Base-by-base conservation (phyloP, 2,888 invertebrate genomes). In the Melangyna quadrimaculata region DNA sequence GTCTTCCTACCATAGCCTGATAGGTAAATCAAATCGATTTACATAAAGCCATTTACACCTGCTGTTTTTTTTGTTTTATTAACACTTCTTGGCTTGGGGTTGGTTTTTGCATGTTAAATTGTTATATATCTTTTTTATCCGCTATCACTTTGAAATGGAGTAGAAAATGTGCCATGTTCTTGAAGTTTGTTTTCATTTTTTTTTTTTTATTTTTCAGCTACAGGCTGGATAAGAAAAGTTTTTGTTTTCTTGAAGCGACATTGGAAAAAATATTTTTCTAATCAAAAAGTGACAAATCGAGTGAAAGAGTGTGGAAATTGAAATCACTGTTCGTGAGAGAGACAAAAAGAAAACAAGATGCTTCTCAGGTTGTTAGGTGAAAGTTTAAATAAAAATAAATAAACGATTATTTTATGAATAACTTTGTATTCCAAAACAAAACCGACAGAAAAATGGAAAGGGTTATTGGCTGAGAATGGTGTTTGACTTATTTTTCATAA, bases 111-210 rank as follows among this genome's bases (percentile, higher is more conserved):
- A 29, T 45, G 55, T 40, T 78, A 45, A 29, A 55, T 55, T 55
- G 29, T 55, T 32, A 17, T 32, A 32, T 55, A 55, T 55, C 29
- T 32, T 32, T 59, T 69, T 55, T 61, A 75, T 80, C 29, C 69
- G 61, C 29, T 51, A 74, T 79, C 59, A 69, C 19, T 27, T 75
- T 55, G 17, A 61, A 74, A 75, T 75, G 45, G 80, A 14, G 63
- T 70, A 70, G 80, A 75, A 80, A 80, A 80, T 80, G 63, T 70
- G 80, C 80, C 55, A 80, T n/a, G n/a, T n/a, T n/a, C 75, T 80
- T 80, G 61, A 70, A 55, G 61, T 53, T 48, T 48, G 22, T 48
- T 79, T 51, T 12, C 4, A 4, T 48, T 45, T 43, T 48, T 22
- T 6, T 12, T 19, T 22, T 24, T 51, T 51, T 24, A 1, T 53